Evolutionary conservation across 1,140 invertebrate species (phyloP).

Genomic region (Eubasilissa regina): DNA sequence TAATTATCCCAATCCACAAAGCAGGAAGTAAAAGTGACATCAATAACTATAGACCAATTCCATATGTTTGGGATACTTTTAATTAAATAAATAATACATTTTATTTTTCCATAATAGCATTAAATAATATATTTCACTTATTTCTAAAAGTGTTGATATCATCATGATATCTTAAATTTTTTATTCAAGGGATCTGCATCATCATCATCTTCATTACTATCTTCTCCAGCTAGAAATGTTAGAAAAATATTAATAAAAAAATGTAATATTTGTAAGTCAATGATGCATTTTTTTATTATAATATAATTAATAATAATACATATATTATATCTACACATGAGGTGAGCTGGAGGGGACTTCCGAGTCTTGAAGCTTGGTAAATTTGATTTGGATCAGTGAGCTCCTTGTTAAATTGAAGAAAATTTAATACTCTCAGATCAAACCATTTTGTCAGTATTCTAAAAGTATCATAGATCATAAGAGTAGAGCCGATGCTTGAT

Average conservation of each 20-base stretch:
- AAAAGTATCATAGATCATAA: too few species aligned
- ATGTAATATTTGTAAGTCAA: background rate
- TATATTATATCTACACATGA: background rate
- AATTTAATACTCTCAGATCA: too few species aligned
- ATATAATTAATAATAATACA: background rate
- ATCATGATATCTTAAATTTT: conserved; percentile 50
- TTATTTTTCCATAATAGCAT: too few species aligned
- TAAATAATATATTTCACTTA: too few species aligned
- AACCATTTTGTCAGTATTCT: too few species aligned
- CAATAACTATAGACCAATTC: too few species aligned
- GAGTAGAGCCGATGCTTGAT: too few species aligned
- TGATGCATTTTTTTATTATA: background rate
- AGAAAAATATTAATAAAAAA: background rate
- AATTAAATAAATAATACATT: too few species aligned
- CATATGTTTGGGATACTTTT: too few species aligned
- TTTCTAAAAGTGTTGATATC: background rate
- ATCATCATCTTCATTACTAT: conserved; percentile 45
- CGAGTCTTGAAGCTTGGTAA: background rate
- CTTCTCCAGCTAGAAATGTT: conserved; percentile 34
- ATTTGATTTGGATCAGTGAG: background rate
- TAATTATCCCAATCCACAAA: too few species aligned
- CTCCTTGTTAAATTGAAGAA: background rate
- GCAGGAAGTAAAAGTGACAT: too few species aligned
- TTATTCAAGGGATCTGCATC: conserved; percentile 44
- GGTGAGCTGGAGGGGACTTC: background rate